Percentiles rank a stretch among this genome's conserved stretches.
phyloP scores from a whole-genome alignment of 2,888 invertebrate genomes.

The Lasioglossum marginatum region DNA sequence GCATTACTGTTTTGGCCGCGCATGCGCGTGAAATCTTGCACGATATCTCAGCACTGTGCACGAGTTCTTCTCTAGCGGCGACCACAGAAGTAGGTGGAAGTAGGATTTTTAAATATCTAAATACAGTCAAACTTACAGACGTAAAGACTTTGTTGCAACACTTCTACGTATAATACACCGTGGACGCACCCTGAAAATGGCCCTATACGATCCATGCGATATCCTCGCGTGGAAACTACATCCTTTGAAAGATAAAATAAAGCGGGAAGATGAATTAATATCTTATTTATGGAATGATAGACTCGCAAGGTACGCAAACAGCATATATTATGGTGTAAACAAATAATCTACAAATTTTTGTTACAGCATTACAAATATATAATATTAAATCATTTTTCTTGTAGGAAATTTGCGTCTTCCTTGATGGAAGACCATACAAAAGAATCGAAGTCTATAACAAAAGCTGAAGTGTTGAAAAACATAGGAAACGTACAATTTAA shows the following conservation, averaged over 20 bases:
- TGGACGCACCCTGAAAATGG: too few relatives aligned
- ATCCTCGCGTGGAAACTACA: too few relatives aligned
- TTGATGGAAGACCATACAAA: constrained; percentile 75
- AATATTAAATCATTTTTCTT: background rate
- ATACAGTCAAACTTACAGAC: too few relatives aligned
- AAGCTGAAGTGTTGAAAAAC: constrained; percentile 83
- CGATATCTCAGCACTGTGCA: too few relatives aligned
- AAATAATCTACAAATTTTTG: background rate
- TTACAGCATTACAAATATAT: background rate
- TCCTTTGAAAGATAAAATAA: constrained; percentile 40
- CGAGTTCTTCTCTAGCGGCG: too few relatives aligned
- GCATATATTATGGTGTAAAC: background rate
- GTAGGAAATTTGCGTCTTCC: constrained; percentile 79
- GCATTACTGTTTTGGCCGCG: too few relatives aligned
- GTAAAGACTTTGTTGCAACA: too few relatives aligned
- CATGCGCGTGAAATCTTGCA: too few relatives aligned
- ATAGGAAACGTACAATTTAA: constrained; percentile 87
- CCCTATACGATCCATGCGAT: constrained; percentile 54
- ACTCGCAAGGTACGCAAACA: constrained; percentile 66
- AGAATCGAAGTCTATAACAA: constrained; percentile 77
- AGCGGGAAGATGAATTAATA: constrained; percentile 72
- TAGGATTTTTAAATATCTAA: too few relatives aligned
- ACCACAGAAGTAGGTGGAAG: too few relatives aligned
- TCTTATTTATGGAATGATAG: constrained; percentile 65
- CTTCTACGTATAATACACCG: too few relatives aligned